These are phyloP conservation scores for Lepidotrigona ventralis DNA, from an alignment of 1,140 invertebrate species.

Conservation along the genomic window DNA sequence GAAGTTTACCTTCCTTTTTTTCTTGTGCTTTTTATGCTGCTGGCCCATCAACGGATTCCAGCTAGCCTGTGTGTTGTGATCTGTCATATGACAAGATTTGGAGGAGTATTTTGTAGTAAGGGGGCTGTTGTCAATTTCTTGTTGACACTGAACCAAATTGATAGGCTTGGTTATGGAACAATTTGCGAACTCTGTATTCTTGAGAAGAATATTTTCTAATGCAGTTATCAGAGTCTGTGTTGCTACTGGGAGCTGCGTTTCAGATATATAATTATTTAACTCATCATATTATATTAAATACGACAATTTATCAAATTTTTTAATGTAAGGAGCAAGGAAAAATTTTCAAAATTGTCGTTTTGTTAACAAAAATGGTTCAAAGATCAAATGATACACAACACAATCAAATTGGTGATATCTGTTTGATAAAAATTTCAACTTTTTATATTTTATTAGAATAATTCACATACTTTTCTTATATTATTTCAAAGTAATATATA, in stretches of 20 bases:
- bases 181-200: conserved; percentile 72
- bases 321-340: neutral
- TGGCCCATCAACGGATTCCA: conserved; percentile 72
- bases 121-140: conserved; percentile 71
- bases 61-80: conserved; percentile 71
- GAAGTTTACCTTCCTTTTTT: conserved; percentile 76
- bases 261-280: conserved; percentile 58
- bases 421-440: conserved; percentile 17
- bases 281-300: conserved; percentile 28
- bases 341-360: conserved; percentile 60
- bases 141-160: conserved; percentile 68
- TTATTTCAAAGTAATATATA: conserved; percentile 29
- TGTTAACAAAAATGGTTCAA: conserved; percentile 19
- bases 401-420: conserved; percentile 41
- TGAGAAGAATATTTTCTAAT: conserved; percentile 72
- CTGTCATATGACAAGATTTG: conserved; percentile 72
- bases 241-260: conserved; percentile 70
- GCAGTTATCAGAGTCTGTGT: conserved; percentile 71
- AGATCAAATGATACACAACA: conserved; percentile 44
- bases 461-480: conserved; percentile 23
- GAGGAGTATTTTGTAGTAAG: conserved; percentile 72
- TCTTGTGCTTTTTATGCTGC: conserved; percentile 76
- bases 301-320: conserved; percentile 57
- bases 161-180: conserved; percentile 68
- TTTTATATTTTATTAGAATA: conserved; percentile 27